Base-by-base conservation (phyloP, 35 echinoderm and acorn worm species). In the Ophiothrix spiculata region DNA sequence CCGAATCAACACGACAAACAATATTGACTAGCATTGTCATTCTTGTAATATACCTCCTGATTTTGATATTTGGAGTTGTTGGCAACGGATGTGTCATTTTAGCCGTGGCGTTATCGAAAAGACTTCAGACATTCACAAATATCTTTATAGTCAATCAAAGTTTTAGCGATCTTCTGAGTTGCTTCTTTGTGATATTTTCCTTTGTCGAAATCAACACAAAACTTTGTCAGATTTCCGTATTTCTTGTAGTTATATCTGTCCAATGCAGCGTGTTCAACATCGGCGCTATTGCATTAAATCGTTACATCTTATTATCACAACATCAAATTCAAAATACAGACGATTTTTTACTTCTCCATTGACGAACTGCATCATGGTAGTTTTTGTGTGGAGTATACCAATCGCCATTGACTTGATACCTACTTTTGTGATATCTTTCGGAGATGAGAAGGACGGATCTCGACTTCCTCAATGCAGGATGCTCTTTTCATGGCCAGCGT, bases 81-180 rank as follows among this genome's bases (percentile, higher is more conserved):
- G 86, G 86, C 25, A 87, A 87, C 38, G 23, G 33, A 38, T 33
- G 49, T n/a, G 86, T 87, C 19, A 60, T 87, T 32, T 28, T 87
- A 13, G 86, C 86, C 37, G 75, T 87, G 35, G 19, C 25, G 13
- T 42, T 87, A 6, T 87, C 86, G 11, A 76, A 77, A 14, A 77
- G 77, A 87, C 86, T 87, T 0, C 76, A 76, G 31, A 87, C 77
- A 33, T 39, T 76, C 28, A 80, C 77, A 40, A 87, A 87, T 35
- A 77, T 77, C 8, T 87, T 87, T 33, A 39, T 87, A 6, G 39
- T 87, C 31, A 87, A 80, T 38, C 86, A 80, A 17, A 80, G 76
- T 40, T 31, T 87, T 25, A 45, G 38, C 41, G 86, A 87, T 42
- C 69, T 87, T 39, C 35, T 87, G 16, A 80, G 76, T 21, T 87